These are phyloP conservation scores for Rhagoletis zephyria DNA, from an alignment of 1,140 invertebrate genomes.

Conservation along the genomic window DNA sequence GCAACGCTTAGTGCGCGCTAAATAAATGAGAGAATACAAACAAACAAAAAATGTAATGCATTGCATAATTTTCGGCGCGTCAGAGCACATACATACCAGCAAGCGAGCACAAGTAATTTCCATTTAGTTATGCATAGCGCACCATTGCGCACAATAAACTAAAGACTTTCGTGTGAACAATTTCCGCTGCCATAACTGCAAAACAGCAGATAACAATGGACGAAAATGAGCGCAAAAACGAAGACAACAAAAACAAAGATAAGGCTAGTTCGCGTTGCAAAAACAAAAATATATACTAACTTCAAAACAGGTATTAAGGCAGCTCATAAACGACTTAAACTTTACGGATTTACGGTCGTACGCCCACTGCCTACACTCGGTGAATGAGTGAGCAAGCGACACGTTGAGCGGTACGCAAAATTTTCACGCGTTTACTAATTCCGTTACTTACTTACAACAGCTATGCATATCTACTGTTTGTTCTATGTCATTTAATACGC, in stretches of 20 bases:
- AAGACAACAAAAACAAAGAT: not conserved
- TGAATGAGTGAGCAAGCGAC: not conserved
- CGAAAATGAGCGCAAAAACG: not conserved
- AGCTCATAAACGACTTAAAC: slow-evolving; percentile 49
- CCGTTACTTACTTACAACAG: slow-evolving; percentile 15
- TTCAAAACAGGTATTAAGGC: not conserved
- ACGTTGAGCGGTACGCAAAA: not conserved
- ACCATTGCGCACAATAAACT: slow-evolving; percentile 26
- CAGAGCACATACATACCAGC: not conserved
- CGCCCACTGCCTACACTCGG: not conserved
- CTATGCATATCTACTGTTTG: not conserved
- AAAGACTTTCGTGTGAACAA: not conserved
- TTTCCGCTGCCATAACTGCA: not conserved
- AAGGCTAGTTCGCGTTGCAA: not conserved
- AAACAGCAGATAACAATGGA: slow-evolving; percentile 19
- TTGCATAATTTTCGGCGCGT: slow-evolving; percentile 41
- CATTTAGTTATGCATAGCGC: slow-evolving; percentile 43
- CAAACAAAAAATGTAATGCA: slow-evolving; percentile 9
- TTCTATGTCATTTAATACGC: slow-evolving; percentile 44
- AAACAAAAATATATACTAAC: not conserved
- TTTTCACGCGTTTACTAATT: slow-evolving; percentile 40
- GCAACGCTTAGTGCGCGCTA: not conserved
- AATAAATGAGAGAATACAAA: not conserved
- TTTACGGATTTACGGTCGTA: slow-evolving; percentile 3
- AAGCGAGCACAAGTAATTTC: not conserved